Evolutionary conservation across 2,113 vertebrate genomes (phyloP), one percentile per base, ranked within the genome.

Genomic region (Uria lomvia): DNA sequence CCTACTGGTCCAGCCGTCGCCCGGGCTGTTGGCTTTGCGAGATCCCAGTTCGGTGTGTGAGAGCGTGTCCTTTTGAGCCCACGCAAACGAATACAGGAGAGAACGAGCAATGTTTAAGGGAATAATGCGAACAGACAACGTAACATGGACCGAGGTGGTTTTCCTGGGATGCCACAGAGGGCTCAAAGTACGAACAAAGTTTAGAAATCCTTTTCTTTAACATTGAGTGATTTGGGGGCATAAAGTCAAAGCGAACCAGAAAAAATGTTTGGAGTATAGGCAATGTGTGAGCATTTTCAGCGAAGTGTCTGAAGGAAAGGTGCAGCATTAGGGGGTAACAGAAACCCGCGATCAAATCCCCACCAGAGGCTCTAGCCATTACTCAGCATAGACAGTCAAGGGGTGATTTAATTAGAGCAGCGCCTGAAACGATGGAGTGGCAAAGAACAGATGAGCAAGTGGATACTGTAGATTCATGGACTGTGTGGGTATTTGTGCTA

Each of bases 21-120:
- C 49, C 20, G 5, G 16, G 45, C 12, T 17, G 5, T 45, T 22
- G 3, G 14, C 13, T 49, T 22, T 21, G 36, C 8, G 12, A 5
- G 40, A 34, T 47, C 20, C 40, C 14, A 8, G 0, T 19, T 50
- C 21, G 8, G 19, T 11, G 0, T 5, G 26, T 13, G 50, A 11
- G 24, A 32, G 5, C 21, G 1, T 58, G 3, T 15, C 8, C 32
- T 34, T 27, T 17, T 15, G 68, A 42, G 43, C 9, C 82, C 8
- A 0, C 2, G 1, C 17, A 32, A 27, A 62, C 3, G 56, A 23
- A 10, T 6, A 4, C 2, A 10, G 45, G 70, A 38, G 20, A 21
- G 38, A 50, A 18, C 0, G 3, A 80, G 26, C 42, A 42, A 3
- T 1, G 4, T 20, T 79, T 29, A 52, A 62, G 9, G 52, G 36